These are phyloP conservation scores for Amazona vittata DNA, from an alignment of 2,113 vertebrate species.

Conservation along the genomic window DNA sequence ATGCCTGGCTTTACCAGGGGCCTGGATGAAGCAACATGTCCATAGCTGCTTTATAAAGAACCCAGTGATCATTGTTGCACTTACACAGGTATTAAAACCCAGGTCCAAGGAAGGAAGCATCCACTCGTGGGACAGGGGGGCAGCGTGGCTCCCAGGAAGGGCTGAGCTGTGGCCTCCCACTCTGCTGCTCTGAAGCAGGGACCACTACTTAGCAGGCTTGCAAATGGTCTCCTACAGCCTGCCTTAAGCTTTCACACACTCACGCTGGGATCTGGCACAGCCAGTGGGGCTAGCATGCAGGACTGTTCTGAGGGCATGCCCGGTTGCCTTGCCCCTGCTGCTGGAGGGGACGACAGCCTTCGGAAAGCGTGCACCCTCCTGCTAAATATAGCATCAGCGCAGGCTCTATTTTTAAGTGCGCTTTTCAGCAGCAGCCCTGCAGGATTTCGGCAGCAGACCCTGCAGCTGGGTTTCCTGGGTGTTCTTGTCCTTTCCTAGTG, in stretches of 20 bases:
- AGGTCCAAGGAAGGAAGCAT: not conserved
- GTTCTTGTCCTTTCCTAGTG: not conserved
- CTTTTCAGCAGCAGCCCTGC: not conserved
- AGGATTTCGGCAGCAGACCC: not conserved
- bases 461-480: not conserved
- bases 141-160: not conserved
- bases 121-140: not conserved
- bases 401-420: conserved; percentile 16
- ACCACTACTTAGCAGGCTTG: not conserved
- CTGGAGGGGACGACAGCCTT: not conserved
- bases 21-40: not conserved
- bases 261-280: fast-evolving
- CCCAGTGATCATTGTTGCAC: not conserved
- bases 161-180: not conserved
- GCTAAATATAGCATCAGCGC: not conserved
- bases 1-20: not conserved
- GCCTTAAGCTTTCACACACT: not conserved
- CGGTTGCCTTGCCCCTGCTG: not conserved
- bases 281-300: not conserved
- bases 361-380: not conserved
- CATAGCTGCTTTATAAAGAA: not conserved
- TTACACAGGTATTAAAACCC: not conserved
- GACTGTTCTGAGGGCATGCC: not conserved
- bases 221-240: not conserved
- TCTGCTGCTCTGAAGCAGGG: not conserved